Evolutionary conservation across 2,113 vertebrate species (phyloP).

Genomic region (Sorex fumeus): DNA sequence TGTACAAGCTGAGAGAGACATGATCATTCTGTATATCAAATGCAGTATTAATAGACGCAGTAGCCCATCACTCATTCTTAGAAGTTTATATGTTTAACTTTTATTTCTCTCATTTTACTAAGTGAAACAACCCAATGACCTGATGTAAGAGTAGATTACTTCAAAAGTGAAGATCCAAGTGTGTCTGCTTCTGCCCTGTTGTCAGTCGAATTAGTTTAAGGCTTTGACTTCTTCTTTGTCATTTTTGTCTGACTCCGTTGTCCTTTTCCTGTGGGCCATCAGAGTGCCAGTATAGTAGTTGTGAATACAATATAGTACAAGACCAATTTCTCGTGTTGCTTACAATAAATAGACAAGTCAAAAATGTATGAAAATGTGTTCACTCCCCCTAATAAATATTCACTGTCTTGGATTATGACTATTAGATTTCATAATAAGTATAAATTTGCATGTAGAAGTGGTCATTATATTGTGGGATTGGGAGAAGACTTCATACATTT

Average conservation of each 20-base stretch:
- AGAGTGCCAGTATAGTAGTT: not conserved
- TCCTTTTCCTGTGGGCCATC: conserved; percentile 72
- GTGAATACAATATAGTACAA: not conserved
- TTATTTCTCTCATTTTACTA: conserved; percentile 60
- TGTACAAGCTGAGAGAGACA: not conserved
- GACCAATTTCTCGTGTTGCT: not conserved
- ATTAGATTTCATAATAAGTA: conserved; percentile 38
- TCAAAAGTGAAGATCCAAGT: conserved; percentile 9
- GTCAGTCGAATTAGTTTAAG: conserved; percentile 59
- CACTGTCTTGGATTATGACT: conserved; percentile 40
- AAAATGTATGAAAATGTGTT: not conserved
- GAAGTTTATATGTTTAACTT: conserved; percentile 36
- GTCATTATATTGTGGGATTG: not conserved
- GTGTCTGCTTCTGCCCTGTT: not conserved
- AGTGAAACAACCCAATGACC: not conserved
- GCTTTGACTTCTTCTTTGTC: conserved; percentile 82
- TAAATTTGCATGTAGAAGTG: not conserved
- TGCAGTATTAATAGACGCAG: not conserved
- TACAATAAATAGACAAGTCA: too few species aligned
- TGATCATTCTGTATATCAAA: not conserved
- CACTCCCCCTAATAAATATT: conserved; percentile 34
- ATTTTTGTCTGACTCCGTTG: conserved; percentile 57
- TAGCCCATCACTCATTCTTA: not conserved
- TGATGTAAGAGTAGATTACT: not conserved
- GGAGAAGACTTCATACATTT: not conserved